Conservation (phyloP, 2,113 vertebrate species). For the Amblyopsis rosae region DNA sequence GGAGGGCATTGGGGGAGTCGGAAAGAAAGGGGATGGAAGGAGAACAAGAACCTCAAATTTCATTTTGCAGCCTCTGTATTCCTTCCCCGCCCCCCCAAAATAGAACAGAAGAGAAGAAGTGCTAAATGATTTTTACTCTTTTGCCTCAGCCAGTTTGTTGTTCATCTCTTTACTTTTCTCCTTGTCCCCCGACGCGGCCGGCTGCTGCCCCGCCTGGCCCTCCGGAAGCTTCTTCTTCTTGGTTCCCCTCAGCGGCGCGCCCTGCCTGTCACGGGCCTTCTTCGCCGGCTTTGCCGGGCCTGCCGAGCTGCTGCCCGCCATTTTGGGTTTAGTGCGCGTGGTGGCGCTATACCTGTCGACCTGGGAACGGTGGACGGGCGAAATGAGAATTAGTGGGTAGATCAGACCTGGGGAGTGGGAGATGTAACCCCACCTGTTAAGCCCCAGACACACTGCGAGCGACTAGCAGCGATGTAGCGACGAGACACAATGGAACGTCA, state of each 20-base stretch:
- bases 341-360: conserved; percentile 87
- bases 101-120: conserved; percentile 73
- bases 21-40: background rate
- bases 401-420: conserved; percentile 24
- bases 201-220: conserved; percentile 76
- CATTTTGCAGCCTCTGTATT: background rate
- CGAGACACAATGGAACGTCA: too few species aligned
- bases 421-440: too few species aligned
- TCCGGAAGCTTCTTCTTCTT: conserved; percentile 84
- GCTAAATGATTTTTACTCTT: conserved; percentile 96
- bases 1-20: too few species aligned
- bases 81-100: background rate
- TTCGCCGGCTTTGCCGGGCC: conserved; percentile 85
- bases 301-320: conserved; percentile 76
- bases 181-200: conserved; percentile 81
- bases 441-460: too few species aligned
- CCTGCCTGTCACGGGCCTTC: conserved; percentile 97
- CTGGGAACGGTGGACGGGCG: conserved; percentile 71
- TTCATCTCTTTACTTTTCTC: conserved; percentile 99
- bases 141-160: conserved; percentile 99
- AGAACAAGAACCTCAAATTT: background rate
- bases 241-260: conserved; percentile 76
- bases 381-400: conserved; percentile 33
- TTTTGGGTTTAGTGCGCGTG: conserved; percentile 90
- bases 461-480: too few species aligned